Evolutionary conservation across 2,113 vertebrate species (phyloP), one percentile per base, ranked within the genome.

Genomic region (Takifugu bimaculatus): DNA sequence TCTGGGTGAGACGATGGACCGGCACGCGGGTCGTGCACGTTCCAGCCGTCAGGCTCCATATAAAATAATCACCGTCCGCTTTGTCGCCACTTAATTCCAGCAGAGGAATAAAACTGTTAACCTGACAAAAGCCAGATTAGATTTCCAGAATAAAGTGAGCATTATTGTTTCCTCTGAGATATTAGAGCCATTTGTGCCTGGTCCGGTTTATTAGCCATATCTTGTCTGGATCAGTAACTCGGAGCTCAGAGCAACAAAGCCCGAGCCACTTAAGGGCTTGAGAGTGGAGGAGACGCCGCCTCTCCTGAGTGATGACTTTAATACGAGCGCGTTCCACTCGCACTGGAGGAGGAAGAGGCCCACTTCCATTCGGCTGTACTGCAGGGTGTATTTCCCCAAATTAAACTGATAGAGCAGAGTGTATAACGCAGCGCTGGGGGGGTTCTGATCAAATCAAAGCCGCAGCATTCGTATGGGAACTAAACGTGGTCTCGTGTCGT

Each of bases 1-100:
- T 99, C 84, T 99, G 97, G 97, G 97, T 99, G 91, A 93, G 96
- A 65, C 6, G 2, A n/a, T 2, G 45, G 49, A 4, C 29, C 29
- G 29, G 29, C 29, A 32, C 29, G 29, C 5, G 35, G 9, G 2
- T 39, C 35, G 7, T 10, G 7, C 35, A 1, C 35, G 5, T 29
- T 2, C 35, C 35, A 39, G 35, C 35, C 11, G 35, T 11, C 35
- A 3, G 7, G 5, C 32, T 11, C 9, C 35, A 39, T 39, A 6
- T 39, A 10, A 11, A 39, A 39, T 9, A 9, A 39, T 11, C 35
- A 11, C 35, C 11, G 9, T 39, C 5, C 35, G 11, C 35, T 9
- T 9, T 9, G 7, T 10, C 35, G 10, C 35, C 7, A 10, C 35
- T 39, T 1, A 39, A 39, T 39, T 39, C 35, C 35, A 39, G 35